Conservation (phyloP, 2,797 vertebrate genomes). For the Rhinichthys osculus region DNA sequence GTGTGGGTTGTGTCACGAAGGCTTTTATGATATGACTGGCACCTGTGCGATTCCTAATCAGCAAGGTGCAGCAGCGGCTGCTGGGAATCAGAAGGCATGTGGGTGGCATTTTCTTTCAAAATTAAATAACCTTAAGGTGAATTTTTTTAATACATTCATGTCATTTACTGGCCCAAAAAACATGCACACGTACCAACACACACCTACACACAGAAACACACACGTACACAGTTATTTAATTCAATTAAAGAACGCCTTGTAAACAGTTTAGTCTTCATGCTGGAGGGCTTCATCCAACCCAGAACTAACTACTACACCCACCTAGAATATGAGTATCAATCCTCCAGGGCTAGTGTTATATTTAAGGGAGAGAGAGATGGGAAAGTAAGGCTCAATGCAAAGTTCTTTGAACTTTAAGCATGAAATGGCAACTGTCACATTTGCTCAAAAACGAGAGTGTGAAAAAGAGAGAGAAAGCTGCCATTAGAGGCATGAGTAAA, state of each 20-base stretch:
- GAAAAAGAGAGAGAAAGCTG: neutral
- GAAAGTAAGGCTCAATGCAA: conserved; percentile 19
- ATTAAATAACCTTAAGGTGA: conserved; percentile 41
- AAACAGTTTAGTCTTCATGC: neutral
- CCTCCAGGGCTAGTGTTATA: neutral
- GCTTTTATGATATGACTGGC: conserved; percentile 46
- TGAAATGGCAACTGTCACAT: conserved; percentile 47
- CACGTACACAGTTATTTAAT: conserved; percentile 21
- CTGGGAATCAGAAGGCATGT: conserved; percentile 18
- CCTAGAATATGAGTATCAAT: neutral
- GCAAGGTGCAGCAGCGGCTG: conserved; percentile 33
- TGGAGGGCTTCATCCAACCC: neutral
- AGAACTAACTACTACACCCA: conserved; percentile 39
- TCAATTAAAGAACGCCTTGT: conserved; percentile 8
- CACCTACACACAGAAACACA: conserved; percentile 2
- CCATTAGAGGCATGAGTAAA: neutral
- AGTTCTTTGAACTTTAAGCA: conserved; percentile 52
- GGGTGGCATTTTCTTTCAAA: conserved; percentile 43
- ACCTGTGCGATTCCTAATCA: conserved; percentile 48
- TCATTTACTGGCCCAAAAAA: neutral
- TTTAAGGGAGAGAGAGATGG: conserved; percentile 33
- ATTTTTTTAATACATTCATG: conserved; percentile 8
- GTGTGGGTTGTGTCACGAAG: neutral
- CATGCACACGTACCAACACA: neutral
- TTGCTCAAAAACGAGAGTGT: conserved; percentile 28